Evolutionary conservation across 2,113 vertebrate genomes (phyloP).

Genomic region (Regulus satrapa): DNA sequence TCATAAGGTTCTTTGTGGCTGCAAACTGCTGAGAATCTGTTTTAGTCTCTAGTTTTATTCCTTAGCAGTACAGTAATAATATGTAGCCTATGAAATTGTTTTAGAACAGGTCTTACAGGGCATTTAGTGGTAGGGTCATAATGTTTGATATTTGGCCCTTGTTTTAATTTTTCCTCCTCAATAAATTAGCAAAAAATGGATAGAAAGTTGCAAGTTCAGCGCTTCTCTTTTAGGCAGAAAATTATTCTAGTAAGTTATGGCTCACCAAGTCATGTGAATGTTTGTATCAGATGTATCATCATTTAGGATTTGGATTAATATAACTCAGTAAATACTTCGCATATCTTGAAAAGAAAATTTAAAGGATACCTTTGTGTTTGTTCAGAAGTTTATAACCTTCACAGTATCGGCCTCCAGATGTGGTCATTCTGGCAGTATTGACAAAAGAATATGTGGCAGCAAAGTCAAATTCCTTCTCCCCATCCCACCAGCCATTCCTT

Average conservation of each 20-base stretch:
- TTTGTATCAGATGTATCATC: background rate
- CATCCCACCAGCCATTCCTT: constrained; percentile 89
- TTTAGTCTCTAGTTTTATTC: background rate
- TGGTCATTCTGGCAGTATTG: constrained; percentile 83
- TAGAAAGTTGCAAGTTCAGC: background rate
- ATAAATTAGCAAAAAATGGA: background rate
- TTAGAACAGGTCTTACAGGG: background rate
- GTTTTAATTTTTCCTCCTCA: background rate
- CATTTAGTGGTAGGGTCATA: background rate
- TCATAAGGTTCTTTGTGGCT: background rate
- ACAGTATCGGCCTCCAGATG: constrained; percentile 79
- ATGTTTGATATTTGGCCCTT: background rate
- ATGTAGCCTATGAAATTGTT: background rate
- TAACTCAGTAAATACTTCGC: background rate
- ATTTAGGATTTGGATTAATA: background rate
- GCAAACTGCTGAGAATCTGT: background rate
- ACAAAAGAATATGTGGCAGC: constrained; percentile 82
- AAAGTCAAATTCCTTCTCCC: constrained; percentile 85
- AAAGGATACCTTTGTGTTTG: constrained; percentile 79
- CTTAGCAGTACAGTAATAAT: background rate
- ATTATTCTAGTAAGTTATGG: background rate
- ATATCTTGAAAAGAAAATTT: background rate
- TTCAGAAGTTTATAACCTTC: constrained; percentile 88
- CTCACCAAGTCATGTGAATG: background rate
- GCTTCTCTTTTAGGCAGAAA: background rate